A percentile compares a stretch with the other conserved stretches of the same genome.
phyloP scores from a whole-genome alignment of 2,113 vertebrate species.

The Lagopus leucura region DNA sequence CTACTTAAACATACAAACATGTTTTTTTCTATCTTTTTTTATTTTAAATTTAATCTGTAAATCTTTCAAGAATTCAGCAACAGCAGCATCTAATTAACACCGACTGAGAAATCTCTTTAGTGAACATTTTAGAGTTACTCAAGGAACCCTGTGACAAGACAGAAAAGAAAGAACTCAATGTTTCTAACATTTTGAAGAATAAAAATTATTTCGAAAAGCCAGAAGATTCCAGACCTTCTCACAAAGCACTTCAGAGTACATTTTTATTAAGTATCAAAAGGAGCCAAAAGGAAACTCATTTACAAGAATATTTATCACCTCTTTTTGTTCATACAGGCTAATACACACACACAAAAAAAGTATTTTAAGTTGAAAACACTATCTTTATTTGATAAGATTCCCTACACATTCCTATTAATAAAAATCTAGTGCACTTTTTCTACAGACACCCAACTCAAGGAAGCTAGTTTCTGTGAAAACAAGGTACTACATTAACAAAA shows the following conservation, averaged over 20 bases:
- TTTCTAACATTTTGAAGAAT: background rate
- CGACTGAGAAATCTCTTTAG: background rate
- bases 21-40: too few species aligned
- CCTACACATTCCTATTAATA: background rate
- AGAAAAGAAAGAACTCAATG: background rate
- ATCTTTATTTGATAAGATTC: background rate
- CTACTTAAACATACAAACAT: too few species aligned
- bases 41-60: too few species aligned
- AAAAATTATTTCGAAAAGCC: constrained; percentile 19
- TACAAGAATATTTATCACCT: background rate
- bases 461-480: background rate
- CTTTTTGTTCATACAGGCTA: background rate
- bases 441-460: background rate
- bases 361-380: background rate
- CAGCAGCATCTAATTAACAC: background rate
- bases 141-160: background rate
- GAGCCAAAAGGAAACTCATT: background rate
- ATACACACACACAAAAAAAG: fast-evolving
- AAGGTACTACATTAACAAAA: background rate
- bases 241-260: background rate
- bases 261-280: background rate
- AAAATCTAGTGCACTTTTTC: background rate
- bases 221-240: background rate
- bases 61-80: background rate
- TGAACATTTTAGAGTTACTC: background rate